Conservation (phyloP, 2,113 vertebrate species). For the mouse (Mus musculus) region DNA sequence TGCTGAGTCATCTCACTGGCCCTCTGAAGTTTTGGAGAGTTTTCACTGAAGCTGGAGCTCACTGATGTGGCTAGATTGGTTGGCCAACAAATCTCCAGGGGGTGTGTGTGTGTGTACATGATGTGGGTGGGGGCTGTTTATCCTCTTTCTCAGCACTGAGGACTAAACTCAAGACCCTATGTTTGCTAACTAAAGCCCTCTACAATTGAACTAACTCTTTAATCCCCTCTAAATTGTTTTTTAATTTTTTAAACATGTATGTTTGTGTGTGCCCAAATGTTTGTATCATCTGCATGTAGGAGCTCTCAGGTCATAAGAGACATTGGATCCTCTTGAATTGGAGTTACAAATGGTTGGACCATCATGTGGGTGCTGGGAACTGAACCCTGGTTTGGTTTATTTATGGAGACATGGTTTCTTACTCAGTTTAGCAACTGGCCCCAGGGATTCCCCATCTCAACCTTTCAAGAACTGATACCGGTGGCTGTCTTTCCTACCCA, state of each 20-base stretch:
- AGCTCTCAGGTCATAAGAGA: not conserved
- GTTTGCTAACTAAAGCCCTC: not conserved
- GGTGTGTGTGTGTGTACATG: not conserved
- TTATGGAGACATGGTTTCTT: not conserved
- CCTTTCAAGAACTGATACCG: not conserved
- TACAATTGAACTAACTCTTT: not conserved
- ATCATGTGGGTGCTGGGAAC: not conserved
- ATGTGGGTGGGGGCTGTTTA: too few species aligned
- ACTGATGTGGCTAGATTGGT: not conserved
- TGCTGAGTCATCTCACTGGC: not conserved
- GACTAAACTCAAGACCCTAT: not conserved
- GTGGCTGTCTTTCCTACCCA: not conserved
- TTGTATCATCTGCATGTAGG: not conserved
- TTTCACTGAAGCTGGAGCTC: not conserved
- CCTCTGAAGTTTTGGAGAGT: not conserved
- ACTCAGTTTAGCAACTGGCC: not conserved
- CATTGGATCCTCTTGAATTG: not conserved
- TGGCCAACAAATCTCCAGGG: not conserved
- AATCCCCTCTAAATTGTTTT: not conserved
- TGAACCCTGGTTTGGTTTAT: not conserved
- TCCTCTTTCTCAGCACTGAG: not conserved
- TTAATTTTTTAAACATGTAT: not conserved
- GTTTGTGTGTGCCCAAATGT: not conserved
- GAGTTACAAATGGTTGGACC: not conserved
- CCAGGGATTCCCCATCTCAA: not conserved